Evolutionary conservation across 2,888 invertebrate species (phyloP), one percentile per base, ranked within the genome.

Genomic region (Xiphydria camelus): DNA sequence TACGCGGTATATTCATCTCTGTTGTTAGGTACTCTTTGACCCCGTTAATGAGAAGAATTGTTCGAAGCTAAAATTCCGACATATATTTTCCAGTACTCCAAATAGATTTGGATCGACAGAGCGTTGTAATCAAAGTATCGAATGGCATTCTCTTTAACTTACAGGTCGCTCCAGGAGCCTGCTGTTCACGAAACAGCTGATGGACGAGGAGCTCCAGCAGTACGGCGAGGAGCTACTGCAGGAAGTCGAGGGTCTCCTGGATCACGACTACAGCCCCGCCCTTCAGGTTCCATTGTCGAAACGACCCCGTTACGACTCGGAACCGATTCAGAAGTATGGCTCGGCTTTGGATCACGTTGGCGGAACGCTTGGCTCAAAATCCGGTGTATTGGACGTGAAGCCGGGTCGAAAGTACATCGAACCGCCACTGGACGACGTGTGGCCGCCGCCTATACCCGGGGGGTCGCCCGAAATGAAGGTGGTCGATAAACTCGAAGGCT

Each of bases 341-440:
- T 45, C 59, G 6, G 45, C 64, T 0, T 48, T 60, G 18, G 61
- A 66, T 18, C 59, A 61, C 20, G 49, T 66, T 1, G 67, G 61
- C 4, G 66, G 66, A 4, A 62, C 61, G 52, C 57, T 66, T 19
- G 35, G 38, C 15, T 37, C 43, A 19, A 56, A 53, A 17, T 42
- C 53, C 7, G 61, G 64, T 19, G 42, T 39, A 32, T 42, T 42
- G 2, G 52, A 53, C 2, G 41, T 45, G 7, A 62, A 58, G 7
- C 15, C 54, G 12, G 46, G 37, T 29, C 50, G 58, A 37, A 62
- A 80, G 0, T 83, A 82, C 73, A 76, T 79, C 29, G 83, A 83
- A 64, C 76, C 82, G 3, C 82, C 83, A 3, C 76, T 83, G 41
- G 83, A 83, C 55, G 82, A 82, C 53, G 80, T 80, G 59, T 82